Evolutionary conservation across 2,113 vertebrate species (phyloP).

Genomic region (Ptychochromis oligacanthus): DNA sequence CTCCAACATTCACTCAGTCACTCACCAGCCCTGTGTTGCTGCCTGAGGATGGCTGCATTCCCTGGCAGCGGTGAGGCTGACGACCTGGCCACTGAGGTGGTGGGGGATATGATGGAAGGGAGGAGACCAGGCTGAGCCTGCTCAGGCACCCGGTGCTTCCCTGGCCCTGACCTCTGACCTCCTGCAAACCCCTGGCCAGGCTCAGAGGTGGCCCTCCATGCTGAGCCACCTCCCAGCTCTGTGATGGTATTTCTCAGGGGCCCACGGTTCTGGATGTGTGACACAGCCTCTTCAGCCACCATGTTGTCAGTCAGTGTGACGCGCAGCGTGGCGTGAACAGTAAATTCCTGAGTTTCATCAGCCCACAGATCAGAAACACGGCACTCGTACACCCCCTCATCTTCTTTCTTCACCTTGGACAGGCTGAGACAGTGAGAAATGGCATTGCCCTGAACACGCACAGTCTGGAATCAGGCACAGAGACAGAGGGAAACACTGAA

Average conservation of each 20-base stretch:
- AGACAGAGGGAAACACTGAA: neutral
- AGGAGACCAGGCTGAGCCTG: conserved; percentile 64
- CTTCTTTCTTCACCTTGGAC: conserved; percentile 87
- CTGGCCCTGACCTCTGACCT: conserved; percentile 50
- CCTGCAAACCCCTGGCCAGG: conserved; percentile 52
- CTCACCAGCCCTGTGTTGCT: conserved; percentile 87
- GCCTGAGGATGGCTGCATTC: conserved; percentile 82
- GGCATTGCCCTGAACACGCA: conserved; percentile 93
- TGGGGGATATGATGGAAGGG: conserved; percentile 65
- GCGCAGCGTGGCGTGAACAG: conserved; percentile 86
- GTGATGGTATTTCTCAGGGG: conserved; percentile 81
- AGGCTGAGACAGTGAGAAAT: conserved; percentile 93
- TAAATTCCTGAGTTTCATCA: conserved; percentile 89
- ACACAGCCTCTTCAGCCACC: conserved; percentile 92
- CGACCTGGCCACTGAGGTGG: conserved; percentile 75
- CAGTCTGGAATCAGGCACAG: conserved; percentile 80
- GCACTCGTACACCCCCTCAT: conserved; percentile 93
- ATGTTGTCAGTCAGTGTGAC: conserved; percentile 85
- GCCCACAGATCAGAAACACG: conserved; percentile 91
- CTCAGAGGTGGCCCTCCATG: conserved; percentile 73
- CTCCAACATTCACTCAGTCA: neutral
- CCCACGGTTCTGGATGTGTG: conserved; percentile 89
- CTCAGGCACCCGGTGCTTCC: conserved; percentile 72
- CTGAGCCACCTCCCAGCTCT: conserved; percentile 42
- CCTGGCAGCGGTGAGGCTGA: conserved; percentile 83